phyloP scores from a whole-genome alignment of 1,140 invertebrate species.

The Oncopodura yosiiana region DNA sequence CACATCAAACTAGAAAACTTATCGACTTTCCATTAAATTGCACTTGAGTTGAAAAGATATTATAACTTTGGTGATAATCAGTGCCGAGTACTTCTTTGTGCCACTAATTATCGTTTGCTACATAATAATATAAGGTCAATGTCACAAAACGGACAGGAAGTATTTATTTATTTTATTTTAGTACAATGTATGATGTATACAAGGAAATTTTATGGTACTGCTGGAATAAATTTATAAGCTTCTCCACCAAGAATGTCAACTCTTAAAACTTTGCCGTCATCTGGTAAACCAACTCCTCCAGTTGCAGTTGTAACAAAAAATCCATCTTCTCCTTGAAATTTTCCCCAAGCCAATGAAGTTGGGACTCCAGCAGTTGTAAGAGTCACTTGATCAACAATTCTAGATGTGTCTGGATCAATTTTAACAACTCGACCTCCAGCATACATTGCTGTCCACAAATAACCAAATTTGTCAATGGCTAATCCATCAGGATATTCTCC shows the following conservation, averaged over 20 bases:
- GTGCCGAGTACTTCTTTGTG: too few species aligned
- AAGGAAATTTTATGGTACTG: too few species aligned
- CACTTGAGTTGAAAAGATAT: too few species aligned
- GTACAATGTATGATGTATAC: too few species aligned
- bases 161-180: too few species aligned
- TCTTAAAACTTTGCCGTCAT: slow-evolving; percentile 17
- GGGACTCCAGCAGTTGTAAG: slow-evolving; percentile 7
- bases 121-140: too few species aligned
- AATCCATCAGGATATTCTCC: too few species aligned
- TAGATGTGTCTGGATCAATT: slow-evolving; percentile 14
- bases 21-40: too few species aligned
- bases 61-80: too few species aligned
- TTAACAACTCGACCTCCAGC: slow-evolving; percentile 12
- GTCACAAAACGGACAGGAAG: too few species aligned
- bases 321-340: slow-evolving; percentile 15
- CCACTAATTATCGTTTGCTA: too few species aligned
- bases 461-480: slow-evolving; percentile 19
- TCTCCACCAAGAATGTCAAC: slow-evolving; percentile 8
- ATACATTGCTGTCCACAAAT: slow-evolving; percentile 15
- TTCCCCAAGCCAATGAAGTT: slow-evolving; percentile 14
- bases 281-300: slow-evolving; percentile 1
- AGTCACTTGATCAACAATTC: slow-evolving; percentile 5
- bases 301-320: slow-evolving; percentile 19
- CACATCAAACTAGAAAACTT: too few species aligned
- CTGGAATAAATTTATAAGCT: background rate